Evolutionary conservation across 2,113 vertebrate genomes (phyloP).

Genomic region (Poeciliopsis prolifica): DNA sequence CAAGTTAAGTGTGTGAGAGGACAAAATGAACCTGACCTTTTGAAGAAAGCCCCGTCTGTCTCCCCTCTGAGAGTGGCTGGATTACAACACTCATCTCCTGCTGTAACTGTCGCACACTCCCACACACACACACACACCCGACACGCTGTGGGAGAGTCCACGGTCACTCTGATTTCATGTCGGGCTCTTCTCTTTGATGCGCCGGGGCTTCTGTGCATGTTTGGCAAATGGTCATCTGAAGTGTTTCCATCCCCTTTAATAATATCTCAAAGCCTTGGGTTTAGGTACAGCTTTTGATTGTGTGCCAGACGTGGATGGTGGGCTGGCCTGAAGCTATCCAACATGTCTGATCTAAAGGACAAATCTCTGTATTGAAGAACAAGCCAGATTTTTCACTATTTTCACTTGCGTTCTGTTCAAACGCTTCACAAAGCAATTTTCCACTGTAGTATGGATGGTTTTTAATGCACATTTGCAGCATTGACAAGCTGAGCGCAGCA

Average conservation of each 20-base stretch:
- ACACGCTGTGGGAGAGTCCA: constrained; percentile 6
- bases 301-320: constrained; percentile 12
- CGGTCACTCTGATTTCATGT: constrained; percentile 30
- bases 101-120: constrained; percentile 31
- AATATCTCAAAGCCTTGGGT: constrained; percentile 39
- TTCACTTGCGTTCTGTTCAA: background rate
- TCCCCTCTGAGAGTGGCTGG: constrained; percentile 39
- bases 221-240: constrained; percentile 44
- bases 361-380: background rate
- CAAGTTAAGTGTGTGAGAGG: constrained; percentile 41
- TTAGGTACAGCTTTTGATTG: constrained; percentile 37
- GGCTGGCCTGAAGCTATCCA: background rate
- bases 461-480: background rate
- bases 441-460: background rate
- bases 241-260: constrained; percentile 44
- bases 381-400: background rate
- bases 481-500: background rate
- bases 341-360: background rate
- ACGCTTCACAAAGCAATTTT: background rate
- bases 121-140: constrained; percentile 17
- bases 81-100: constrained; percentile 61
- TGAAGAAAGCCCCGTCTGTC: constrained; percentile 52
- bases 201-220: constrained; percentile 27
- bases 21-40: constrained; percentile 74
- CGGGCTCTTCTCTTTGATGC: constrained; percentile 44